These are phyloP conservation scores for Pterocles gutturalis DNA, from an alignment of 2,113 vertebrate genomes.

Conservation along the genomic window DNA sequence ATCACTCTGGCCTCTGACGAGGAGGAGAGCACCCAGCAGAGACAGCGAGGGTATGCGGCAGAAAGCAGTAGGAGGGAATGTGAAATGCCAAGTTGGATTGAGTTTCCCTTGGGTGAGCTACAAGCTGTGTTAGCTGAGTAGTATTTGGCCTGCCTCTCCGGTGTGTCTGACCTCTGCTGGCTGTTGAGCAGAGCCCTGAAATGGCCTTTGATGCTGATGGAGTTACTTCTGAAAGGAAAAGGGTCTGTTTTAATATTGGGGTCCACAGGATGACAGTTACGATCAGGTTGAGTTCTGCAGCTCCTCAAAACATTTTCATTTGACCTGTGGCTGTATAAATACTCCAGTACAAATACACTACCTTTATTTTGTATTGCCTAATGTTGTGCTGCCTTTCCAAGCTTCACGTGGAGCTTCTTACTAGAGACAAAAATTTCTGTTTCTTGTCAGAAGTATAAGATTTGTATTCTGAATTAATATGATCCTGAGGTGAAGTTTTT, in stretches of 20 bases:
- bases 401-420: neutral
- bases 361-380: neutral
- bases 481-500: neutral
- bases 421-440: neutral
- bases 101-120: neutral
- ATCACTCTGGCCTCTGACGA: neutral
- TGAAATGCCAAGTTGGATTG: neutral
- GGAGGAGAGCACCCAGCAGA: neutral
- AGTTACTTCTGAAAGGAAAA: neutral
- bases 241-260: neutral
- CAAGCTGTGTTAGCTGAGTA: neutral
- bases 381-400: neutral
- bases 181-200: neutral
- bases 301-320: neutral
- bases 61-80: neutral
- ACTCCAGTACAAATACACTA: rapidly evolving
- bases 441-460: neutral
- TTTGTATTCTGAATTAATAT: neutral
- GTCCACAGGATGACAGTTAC: neutral
- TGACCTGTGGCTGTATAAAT: neutral
- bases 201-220: neutral
- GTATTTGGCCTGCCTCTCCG: neutral
- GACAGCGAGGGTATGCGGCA: rapidly evolving
- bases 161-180: neutral
- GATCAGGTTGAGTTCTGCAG: neutral